A percentile compares a stretch with the other conserved stretches of the same genome.
Evolutionary conservation across 2,888 invertebrate genomes (phyloP).

Genomic region (Pocota personata): DNA sequence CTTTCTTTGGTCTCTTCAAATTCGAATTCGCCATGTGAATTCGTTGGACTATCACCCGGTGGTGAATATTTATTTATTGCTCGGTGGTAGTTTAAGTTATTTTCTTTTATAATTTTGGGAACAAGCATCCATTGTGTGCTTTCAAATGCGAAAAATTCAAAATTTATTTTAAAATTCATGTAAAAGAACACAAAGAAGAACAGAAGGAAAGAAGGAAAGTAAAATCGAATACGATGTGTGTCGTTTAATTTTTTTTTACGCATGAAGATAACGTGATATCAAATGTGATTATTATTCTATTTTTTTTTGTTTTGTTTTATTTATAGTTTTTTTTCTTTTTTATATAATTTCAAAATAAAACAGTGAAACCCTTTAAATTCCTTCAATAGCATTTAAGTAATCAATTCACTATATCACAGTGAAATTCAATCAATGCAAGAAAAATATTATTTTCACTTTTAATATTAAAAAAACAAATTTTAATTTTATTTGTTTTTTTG

Average conservation of each 20-base stretch:
- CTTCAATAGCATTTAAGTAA: constrained; percentile 72
- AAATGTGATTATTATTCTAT: constrained; percentile 66
- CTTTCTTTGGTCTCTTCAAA: constrained; percentile 52
- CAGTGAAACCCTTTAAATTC: constrained; percentile 58
- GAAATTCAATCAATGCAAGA: constrained; percentile 62
- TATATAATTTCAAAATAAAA: constrained; percentile 9
- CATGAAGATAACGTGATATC: constrained; percentile 68
- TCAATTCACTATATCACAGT: constrained; percentile 28
- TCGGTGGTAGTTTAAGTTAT: not conserved
- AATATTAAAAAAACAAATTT: not conserved
- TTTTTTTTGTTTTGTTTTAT: constrained; percentile 27
- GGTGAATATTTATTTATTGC: not conserved
- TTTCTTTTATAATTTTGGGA: not conserved
- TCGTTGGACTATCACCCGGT: constrained; percentile 3
- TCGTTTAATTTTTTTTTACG: constrained; percentile 41
- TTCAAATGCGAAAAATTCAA: not conserved
- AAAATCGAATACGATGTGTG: constrained; percentile 46
- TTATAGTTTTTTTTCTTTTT: constrained; percentile 32
- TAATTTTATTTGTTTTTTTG: constrained; percentile 11
- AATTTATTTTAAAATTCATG: constrained; percentile 1
- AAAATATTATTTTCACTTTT: constrained; percentile 24
- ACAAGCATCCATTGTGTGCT: not conserved
- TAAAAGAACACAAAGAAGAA: constrained; percentile 24
- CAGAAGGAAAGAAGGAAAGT: not conserved
- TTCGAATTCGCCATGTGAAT: constrained; percentile 59